phyloP scores from a whole-genome alignment of 2,888 invertebrate species.

The Lumbricus terrestris region DNA sequence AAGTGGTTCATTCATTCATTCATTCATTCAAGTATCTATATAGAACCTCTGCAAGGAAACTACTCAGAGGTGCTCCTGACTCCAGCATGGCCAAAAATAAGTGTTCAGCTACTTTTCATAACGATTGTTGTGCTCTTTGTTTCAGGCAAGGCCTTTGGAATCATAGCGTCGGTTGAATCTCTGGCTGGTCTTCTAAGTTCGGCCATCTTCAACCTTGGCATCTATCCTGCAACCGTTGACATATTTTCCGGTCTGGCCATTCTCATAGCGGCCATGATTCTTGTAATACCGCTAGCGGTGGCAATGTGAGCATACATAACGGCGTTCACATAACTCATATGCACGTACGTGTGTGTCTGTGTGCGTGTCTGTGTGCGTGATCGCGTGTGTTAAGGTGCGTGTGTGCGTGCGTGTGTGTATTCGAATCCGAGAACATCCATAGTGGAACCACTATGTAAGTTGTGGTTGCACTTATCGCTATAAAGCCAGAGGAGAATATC shows the following conservation, averaged over 20 bases:
- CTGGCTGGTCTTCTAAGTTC: background rate
- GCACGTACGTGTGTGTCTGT: background rate
- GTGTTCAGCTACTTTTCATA: background rate
- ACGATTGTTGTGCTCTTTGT: background rate
- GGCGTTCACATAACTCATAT: background rate
- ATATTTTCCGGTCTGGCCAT: constrained; percentile 15
- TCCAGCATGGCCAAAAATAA: too few species aligned
- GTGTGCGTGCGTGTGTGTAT: too few species aligned
- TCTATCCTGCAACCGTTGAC: constrained; percentile 9
- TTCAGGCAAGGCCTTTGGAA: constrained; percentile 16
- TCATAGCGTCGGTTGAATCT: constrained; percentile 6
- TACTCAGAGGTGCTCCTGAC: too few species aligned
- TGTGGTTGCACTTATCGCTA: too few species aligned
- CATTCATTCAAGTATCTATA: too few species aligned
- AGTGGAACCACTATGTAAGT: too few species aligned
- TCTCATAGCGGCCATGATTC: constrained; percentile 11
- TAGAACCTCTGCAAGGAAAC: too few species aligned
- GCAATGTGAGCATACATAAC: background rate
- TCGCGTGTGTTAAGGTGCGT: too few species aligned
- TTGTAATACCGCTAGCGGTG: background rate
- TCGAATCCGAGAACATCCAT: too few species aligned
- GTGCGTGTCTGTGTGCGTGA: too few species aligned
- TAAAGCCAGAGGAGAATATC: too few species aligned
- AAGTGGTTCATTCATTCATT: too few species aligned
- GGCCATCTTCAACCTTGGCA: constrained; percentile 17